phyloP scores from a whole-genome alignment of 2,113 vertebrate species.

The Chamaea fasciata region DNA sequence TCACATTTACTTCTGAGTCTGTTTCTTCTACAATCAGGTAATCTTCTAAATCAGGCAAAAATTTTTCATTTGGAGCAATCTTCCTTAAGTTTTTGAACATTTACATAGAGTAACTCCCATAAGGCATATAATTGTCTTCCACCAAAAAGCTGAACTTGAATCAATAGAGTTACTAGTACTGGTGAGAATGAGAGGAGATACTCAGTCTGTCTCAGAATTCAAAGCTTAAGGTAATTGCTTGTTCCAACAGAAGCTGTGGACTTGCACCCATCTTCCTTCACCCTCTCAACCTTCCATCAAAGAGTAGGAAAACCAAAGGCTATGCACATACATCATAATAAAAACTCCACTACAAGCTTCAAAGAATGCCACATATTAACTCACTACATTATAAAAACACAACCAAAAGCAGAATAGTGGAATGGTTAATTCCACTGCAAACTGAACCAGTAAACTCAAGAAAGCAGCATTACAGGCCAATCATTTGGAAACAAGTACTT shows the following conservation, averaged over 20 bases:
- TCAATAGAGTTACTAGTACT: not conserved
- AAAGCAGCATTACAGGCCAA: not conserved
- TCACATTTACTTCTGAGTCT: not conserved
- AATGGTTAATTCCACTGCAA: slow-evolving; percentile 40
- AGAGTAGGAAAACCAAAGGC: not conserved
- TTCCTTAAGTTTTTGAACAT: not conserved
- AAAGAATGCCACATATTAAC: not conserved
- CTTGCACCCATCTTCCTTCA: not conserved
- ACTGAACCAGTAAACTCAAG: slow-evolving; percentile 11
- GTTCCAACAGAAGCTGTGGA: not conserved
- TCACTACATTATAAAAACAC: not conserved
- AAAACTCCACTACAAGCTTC: not conserved
- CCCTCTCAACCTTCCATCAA: not conserved
- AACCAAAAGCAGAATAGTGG: not conserved
- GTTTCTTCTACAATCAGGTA: not conserved
- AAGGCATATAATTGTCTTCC: not conserved
- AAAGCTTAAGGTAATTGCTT: not conserved
- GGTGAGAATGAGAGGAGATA: not conserved
- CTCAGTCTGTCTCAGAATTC: not conserved
- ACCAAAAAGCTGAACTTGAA: not conserved
- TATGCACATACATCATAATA: not conserved
- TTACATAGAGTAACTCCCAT: not conserved
- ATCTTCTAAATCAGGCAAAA: not conserved
- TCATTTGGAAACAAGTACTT: slow-evolving; percentile 39
- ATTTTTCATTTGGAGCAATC: not conserved